Conservation (phyloP, 2,888 invertebrate genomes). For the Tipula confusa region DNA sequence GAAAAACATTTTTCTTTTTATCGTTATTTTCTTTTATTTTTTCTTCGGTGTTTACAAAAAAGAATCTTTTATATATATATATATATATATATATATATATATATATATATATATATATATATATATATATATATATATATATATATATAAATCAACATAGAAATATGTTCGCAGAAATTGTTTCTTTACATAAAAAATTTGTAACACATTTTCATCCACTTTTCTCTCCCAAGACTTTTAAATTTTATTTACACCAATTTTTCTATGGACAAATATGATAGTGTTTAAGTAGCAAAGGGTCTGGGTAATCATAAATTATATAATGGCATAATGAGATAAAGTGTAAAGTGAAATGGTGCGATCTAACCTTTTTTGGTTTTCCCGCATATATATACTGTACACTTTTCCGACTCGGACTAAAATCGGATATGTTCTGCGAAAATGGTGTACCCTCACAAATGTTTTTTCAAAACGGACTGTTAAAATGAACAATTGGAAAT, state of each 20-base stretch:
- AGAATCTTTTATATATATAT: background rate
- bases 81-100: too few species aligned
- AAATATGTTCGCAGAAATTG: background rate
- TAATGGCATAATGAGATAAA: background rate
- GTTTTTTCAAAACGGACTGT: too few species aligned
- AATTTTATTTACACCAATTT: background rate
- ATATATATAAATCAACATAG: too few species aligned
- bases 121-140: too few species aligned
- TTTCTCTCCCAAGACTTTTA: background rate
- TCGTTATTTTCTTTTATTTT: background rate
- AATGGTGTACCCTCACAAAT: too few species aligned
- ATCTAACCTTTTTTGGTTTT: too few species aligned
- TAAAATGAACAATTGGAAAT: too few species aligned
- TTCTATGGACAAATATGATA: background rate
- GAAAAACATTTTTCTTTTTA: background rate
- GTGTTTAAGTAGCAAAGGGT: background rate
- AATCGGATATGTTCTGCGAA: too few species aligned
- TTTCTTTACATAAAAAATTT: constrained; percentile 9
- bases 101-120: too few species aligned
- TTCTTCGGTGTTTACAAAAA: background rate
- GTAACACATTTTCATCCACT: background rate
- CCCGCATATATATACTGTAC: too few species aligned
- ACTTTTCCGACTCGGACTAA: too few species aligned
- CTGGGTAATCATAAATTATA: background rate
- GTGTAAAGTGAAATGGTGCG: too few species aligned